These are phyloP conservation scores for Oreohelix idahoensis DNA, from an alignment of 1,140 invertebrate species.

Conservation along the genomic window DNA sequence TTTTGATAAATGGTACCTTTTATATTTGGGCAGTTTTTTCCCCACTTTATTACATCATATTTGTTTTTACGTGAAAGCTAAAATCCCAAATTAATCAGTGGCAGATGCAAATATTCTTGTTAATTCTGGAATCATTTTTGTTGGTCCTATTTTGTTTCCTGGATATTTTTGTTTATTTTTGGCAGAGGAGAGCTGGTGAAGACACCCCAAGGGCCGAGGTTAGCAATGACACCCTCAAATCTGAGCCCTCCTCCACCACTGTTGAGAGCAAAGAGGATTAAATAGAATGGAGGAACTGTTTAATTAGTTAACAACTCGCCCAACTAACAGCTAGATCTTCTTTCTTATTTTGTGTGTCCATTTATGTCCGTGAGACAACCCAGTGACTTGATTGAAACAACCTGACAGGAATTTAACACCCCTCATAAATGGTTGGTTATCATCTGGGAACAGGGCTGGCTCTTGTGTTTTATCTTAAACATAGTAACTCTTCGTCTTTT, in stretches of 20 bases:
- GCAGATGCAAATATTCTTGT: too few relatives aligned
- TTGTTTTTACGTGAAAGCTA: too few relatives aligned
- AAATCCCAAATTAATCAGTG: too few relatives aligned
- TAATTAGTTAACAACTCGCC: neutral
- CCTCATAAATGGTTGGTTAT: neutral
- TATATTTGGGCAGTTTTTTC: too few relatives aligned
- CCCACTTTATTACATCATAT: too few relatives aligned
- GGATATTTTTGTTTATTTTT: slow-evolving; percentile 3
- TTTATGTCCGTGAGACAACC: slow-evolving; percentile 35
- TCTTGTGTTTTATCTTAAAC: slow-evolving; percentile 21
- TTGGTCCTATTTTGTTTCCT: neutral
- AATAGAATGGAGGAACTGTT: neutral
- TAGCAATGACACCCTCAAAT: slow-evolving; percentile 34
- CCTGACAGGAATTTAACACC: slow-evolving; percentile 3
- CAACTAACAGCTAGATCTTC: slow-evolving; percentile 10
- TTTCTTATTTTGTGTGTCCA: slow-evolving; percentile 26
- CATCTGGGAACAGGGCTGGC: slow-evolving; percentile 36
- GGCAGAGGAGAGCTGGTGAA: neutral
- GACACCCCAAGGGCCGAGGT: slow-evolving; percentile 20
- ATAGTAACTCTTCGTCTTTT: slow-evolving; percentile 17
- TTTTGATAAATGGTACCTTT: too few relatives aligned
- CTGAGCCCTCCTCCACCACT: slow-evolving; percentile 33
- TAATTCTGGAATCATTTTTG: too few relatives aligned
- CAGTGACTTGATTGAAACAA: slow-evolving; percentile 37
- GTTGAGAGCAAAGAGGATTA: slow-evolving; percentile 27